Conservation (phyloP, 2,797 vertebrate genomes). For the Atherinosoma microstoma region DNA sequence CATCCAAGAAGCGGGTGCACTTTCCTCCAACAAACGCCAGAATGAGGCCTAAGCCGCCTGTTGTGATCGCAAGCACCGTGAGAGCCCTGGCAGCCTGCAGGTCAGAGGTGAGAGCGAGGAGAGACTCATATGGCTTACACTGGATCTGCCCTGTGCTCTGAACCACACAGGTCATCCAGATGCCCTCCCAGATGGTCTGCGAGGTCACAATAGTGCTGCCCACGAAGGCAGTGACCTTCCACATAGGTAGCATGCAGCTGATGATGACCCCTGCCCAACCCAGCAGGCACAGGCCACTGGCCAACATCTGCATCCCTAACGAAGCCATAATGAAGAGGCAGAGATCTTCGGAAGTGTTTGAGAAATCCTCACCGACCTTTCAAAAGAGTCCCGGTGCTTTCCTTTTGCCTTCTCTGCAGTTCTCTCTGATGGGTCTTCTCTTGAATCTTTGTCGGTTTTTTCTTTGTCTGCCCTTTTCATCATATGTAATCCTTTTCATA, state of each 20-base stretch:
- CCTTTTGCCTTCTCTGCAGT: not conserved
- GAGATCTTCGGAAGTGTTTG: not conserved
- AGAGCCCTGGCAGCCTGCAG: constrained; percentile 81
- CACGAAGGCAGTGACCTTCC: constrained; percentile 84
- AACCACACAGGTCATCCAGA: constrained; percentile 85
- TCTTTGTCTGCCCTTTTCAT: constrained; percentile 27
- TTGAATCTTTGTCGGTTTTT: constrained; percentile 2
- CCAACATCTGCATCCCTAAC: constrained; percentile 82
- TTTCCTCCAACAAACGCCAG: constrained; percentile 87
- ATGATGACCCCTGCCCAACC: constrained; percentile 81
- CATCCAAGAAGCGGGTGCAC: constrained; percentile 85
- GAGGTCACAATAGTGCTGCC: constrained; percentile 84
- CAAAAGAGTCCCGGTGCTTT: not conserved
- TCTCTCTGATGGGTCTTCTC: not conserved
- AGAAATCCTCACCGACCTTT: constrained; percentile 26
- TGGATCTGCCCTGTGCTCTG: constrained; percentile 83
- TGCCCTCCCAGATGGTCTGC: constrained; percentile 83
- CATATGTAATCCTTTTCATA: constrained; percentile 6
- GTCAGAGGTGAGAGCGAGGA: constrained; percentile 75
- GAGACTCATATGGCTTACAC: constrained; percentile 84
- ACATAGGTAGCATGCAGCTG: constrained; percentile 81
- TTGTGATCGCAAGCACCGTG: constrained; percentile 72
- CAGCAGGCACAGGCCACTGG: constrained; percentile 77
- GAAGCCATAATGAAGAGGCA: constrained; percentile 75
- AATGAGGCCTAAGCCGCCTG: constrained; percentile 75